Evolutionary conservation across 2,113 vertebrate species (phyloP).

Genomic region (Etheostoma cragini): DNA sequence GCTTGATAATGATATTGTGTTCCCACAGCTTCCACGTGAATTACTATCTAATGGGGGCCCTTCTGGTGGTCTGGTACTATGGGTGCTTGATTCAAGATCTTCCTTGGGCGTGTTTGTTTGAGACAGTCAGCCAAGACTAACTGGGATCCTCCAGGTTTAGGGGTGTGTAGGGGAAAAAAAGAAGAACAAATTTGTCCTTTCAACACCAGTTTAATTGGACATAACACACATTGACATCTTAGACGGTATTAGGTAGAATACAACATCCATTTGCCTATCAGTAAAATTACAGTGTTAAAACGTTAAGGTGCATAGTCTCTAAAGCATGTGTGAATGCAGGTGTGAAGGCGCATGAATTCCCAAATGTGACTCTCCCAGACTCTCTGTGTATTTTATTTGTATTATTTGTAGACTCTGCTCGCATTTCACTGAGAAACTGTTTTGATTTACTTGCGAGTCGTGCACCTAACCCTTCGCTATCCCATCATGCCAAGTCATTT

Average conservation of each 20-base stretch:
- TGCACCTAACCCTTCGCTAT: constrained; percentile 66
- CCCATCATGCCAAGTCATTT: constrained; percentile 85
- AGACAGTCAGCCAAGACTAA: constrained; percentile 55
- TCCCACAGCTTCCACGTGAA: constrained; percentile 73
- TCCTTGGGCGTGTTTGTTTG: constrained; percentile 46
- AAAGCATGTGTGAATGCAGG: background rate
- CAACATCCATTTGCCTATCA: background rate
- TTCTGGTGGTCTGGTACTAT: constrained; percentile 68
- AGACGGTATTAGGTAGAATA: background rate
- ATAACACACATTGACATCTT: constrained; percentile 3
- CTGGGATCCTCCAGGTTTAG: constrained; percentile 55
- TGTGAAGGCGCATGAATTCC: constrained; percentile 16
- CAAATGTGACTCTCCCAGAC: constrained; percentile 4
- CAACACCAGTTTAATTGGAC: constrained; percentile 46
- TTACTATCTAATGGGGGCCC: constrained; percentile 74
- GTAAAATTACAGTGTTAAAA: too few species aligned
- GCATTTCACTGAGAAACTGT: constrained; percentile 60
- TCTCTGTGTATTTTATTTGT: background rate
- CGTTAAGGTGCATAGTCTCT: background rate
- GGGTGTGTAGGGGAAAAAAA: constrained; percentile 38
- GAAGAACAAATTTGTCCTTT: constrained; percentile 1
- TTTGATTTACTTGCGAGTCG: constrained; percentile 76
- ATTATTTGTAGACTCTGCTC: constrained; percentile 26
- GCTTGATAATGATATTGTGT: constrained; percentile 74
- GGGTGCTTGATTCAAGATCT: constrained; percentile 45